Base-by-base conservation (phyloP, 2,888 invertebrate genomes). In the Lycophotia porphyrea region DNA sequence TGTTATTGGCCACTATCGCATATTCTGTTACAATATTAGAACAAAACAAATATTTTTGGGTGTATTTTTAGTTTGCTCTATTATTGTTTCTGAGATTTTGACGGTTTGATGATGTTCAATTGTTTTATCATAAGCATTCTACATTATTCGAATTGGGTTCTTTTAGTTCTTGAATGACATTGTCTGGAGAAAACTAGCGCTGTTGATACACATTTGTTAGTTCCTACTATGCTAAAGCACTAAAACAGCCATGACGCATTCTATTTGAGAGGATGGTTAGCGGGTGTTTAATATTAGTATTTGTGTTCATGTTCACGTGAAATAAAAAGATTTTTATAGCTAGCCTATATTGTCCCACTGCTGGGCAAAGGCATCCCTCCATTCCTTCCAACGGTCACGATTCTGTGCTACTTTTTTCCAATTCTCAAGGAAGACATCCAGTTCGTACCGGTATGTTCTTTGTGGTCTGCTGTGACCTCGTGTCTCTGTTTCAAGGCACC, bases 1-100 rank as follows among this genome's bases (percentile, higher is more conserved):
- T 87, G 86, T 90, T 90, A 90, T 85, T 85, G 80, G 78, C 72
- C 55, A 58, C 64, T 69, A 65, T 75, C 70, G 76, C 79, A 69
- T 58, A 70, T 61, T 82, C 24, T 66, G 60, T 34, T 34, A 49
- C 31, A 49, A 49, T 34, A 55, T 5, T 61, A 63, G 60, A 69
- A 77, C 64, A 66, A 81, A 36, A 31, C 24, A 67, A 24, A 55
- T 67, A 63, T 70, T 68, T 47, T 58, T 31, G 13, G n/a, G 8
- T 9, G 1, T 68, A 47, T 55, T 66, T 76, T 61, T 31, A 44
- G 31, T 58, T 42, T 15, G 8, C 4, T 52, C 21, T 65, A 7
- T 24, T 24, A 31, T n/a, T 63, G 21, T 44, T 21, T 70, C 1
- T 31, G 36, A 55, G 1, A 47, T 42, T 36, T 44, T 31, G 15